Conservation (phyloP, 2,888 invertebrate genomes). For the Cerceris ruficornis region DNA sequence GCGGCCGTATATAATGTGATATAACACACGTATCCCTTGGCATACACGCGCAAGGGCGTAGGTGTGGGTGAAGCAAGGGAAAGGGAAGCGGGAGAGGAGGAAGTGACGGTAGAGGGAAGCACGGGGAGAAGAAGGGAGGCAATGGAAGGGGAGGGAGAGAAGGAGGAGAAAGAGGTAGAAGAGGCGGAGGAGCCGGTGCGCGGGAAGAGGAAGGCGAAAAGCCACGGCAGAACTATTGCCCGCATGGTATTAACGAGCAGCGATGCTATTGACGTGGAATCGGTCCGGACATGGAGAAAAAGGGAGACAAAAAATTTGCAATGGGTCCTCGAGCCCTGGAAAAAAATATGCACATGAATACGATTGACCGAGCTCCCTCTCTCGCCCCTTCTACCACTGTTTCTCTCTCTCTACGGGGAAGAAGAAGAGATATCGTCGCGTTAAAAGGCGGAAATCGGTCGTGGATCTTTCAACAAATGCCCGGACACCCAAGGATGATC, state of each 20-base stretch:
- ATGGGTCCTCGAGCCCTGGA: constrained; percentile 44
- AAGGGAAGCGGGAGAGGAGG: constrained; percentile 39
- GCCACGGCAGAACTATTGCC: constrained; percentile 71
- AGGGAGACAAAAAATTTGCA: constrained; percentile 48
- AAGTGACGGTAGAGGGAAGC: neutral
- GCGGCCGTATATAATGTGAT: constrained; percentile 70
- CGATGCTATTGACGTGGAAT: constrained; percentile 70
- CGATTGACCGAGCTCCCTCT: constrained; percentile 41
- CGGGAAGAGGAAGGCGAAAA: constrained; percentile 59
- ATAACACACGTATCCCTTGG: constrained; percentile 62
- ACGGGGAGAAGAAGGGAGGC: constrained; percentile 18
- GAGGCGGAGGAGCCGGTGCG: constrained; percentile 15
- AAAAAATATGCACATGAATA: constrained; percentile 50
- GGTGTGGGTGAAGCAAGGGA: constrained; percentile 52
- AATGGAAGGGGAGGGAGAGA: constrained; percentile 19
- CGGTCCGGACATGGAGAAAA: constrained; percentile 58
- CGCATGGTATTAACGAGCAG: constrained; percentile 73
- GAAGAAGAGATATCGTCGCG: constrained; percentile 29
- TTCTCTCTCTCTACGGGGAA: neutral
- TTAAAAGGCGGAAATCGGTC: constrained; percentile 17
- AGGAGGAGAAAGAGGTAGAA: constrained; percentile 36
- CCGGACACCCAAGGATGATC: neutral
- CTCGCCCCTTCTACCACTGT: too few species aligned
- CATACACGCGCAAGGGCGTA: constrained; percentile 31
- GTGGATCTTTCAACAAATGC: constrained; percentile 18